Conservation (phyloP, 1,140 invertebrate species). For the Chlorops oryzae region DNA sequence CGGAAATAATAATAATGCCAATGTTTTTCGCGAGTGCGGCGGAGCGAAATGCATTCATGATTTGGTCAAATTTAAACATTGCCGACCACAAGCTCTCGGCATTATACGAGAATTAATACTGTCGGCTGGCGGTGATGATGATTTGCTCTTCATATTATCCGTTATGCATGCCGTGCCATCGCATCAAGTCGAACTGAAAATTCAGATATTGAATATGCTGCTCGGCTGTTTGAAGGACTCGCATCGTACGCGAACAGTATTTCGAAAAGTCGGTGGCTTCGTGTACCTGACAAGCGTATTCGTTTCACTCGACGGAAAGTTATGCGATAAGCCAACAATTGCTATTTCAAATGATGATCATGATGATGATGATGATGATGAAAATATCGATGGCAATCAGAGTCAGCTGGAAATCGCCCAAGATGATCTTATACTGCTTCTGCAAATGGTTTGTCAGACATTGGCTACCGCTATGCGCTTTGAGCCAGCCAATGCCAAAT, state of each 20-base stretch:
- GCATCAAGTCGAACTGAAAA: constrained; percentile 74
- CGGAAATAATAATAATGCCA: constrained; percentile 78
- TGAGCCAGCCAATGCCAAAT: constrained; percentile 97
- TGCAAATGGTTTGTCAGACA: constrained; percentile 91
- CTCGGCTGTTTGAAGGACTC: constrained; percentile 85
- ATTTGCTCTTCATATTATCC: constrained; percentile 85
- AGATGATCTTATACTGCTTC: constrained; percentile 60
- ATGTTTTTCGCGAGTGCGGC: constrained; percentile 86
- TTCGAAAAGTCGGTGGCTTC: constrained; percentile 96
- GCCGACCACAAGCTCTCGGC: constrained; percentile 71
- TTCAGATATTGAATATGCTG: constrained; percentile 84
- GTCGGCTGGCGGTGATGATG: constrained; percentile 87
- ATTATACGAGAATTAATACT: constrained; percentile 83
- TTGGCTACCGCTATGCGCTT: constrained; percentile 96
- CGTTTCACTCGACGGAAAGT: constrained; percentile 83
- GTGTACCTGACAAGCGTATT: constrained; percentile 95
- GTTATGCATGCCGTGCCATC: constrained; percentile 83
- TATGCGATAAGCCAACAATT: constrained; percentile 51
- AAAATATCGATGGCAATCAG: not conserved
- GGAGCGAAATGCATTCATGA: constrained; percentile 86
- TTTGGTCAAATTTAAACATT: constrained; percentile 79
- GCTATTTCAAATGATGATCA: too few species aligned
- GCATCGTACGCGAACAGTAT: constrained; percentile 91
- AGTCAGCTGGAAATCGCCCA: constrained; percentile 30
- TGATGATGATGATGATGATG: not conserved